Evolutionary conservation across 2,113 vertebrate genomes (phyloP).

Genomic region (Macquaria australasica): DNA sequence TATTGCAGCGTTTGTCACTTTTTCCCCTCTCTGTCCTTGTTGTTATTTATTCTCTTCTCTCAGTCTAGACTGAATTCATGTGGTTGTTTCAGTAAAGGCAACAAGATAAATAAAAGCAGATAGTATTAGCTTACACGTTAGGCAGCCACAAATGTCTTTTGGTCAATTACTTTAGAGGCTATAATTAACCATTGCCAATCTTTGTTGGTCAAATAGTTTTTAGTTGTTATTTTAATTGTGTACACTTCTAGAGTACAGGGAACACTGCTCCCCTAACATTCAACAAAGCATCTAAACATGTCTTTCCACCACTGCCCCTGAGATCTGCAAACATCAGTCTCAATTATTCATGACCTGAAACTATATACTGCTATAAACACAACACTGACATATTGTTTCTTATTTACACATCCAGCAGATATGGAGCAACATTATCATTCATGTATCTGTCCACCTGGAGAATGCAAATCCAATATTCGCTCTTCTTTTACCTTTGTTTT

Average conservation of each 20-base stretch:
- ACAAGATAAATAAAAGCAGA: not conserved
- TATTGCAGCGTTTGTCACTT: too few relatives aligned
- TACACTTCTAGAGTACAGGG: not conserved
- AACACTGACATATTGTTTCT: too few relatives aligned
- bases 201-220: not conserved
- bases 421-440: too few relatives aligned
- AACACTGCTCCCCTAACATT: not conserved
- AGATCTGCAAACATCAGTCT: not conserved
- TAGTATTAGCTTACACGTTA: not conserved
- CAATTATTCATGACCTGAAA: not conserved
- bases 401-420: too few relatives aligned
- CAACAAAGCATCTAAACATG: not conserved
- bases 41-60: not conserved
- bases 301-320: not conserved
- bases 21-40: not conserved
- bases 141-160: not conserved
- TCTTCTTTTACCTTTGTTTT: too few relatives aligned
- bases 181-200: not conserved
- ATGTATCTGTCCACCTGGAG: too few relatives aligned
- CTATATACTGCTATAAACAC: not conserved
- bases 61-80: not conserved
- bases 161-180: not conserved
- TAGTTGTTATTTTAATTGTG: not conserved
- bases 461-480: too few relatives aligned
- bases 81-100: not conserved